Conservation (phyloP, 2,797 vertebrate species). For the Telmatherina bonti region DNA sequence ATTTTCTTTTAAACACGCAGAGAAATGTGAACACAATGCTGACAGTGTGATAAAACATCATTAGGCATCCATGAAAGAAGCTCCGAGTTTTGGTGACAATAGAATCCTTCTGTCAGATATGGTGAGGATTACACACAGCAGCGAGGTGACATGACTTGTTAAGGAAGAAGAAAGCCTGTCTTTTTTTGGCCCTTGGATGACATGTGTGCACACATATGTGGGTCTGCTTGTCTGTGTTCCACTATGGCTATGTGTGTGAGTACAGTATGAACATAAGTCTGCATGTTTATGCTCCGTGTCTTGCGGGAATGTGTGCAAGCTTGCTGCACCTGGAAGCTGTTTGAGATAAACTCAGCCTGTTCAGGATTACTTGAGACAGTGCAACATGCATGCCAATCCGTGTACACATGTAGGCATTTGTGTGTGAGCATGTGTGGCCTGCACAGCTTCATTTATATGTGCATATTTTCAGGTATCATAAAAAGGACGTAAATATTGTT, state of each 20-base stretch:
- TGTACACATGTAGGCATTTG: conserved; percentile 36
- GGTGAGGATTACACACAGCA: conserved; percentile 58
- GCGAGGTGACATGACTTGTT: conserved; percentile 47
- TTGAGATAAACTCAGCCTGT: conserved; percentile 63
- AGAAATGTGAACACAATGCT: conserved; percentile 66
- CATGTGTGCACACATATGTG: conserved; percentile 4
- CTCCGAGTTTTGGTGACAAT: conserved; percentile 58
- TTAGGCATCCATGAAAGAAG: conserved; percentile 68
- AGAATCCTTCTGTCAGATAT: conserved; percentile 63
- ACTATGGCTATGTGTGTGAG: not conserved
- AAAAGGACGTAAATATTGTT: conserved; percentile 25
- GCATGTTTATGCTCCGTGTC: conserved; percentile 31
- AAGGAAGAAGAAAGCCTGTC: conserved; percentile 16
- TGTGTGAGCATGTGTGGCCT: conserved; percentile 40
- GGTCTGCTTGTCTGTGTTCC: conserved; percentile 1
- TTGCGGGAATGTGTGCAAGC: conserved; percentile 49
- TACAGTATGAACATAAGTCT: conserved; percentile 1
- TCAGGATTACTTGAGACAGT: conserved; percentile 60
- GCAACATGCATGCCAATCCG: conserved; percentile 53
- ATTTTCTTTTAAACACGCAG: conserved; percentile 56
- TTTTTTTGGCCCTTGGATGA: conserved; percentile 28
- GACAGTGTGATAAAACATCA: conserved; percentile 72
- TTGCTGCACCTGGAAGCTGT: conserved; percentile 73
- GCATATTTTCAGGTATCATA: conserved; percentile 45
- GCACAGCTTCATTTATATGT: conserved; percentile 47